phyloP scores from a whole-genome alignment of 2,888 invertebrate genomes.

The Lycia hirtaria region DNA sequence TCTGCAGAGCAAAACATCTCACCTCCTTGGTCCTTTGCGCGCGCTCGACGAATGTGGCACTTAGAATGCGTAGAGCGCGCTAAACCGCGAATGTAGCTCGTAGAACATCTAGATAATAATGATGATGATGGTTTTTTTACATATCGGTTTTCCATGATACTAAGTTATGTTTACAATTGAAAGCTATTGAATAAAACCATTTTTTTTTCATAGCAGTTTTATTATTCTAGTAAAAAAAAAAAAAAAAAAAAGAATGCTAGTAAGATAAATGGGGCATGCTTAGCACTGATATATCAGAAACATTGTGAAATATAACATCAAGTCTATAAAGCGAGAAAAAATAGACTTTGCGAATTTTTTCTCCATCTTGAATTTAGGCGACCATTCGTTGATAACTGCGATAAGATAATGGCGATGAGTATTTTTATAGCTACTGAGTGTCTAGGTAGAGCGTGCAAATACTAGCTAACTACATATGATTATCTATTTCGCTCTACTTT shows the following conservation, averaged over 20 bases:
- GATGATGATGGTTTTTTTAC: no score
- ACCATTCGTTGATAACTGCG: conserved; percentile 33
- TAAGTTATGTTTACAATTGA: no score
- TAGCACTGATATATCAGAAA: no score
- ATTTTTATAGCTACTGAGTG: conserved; percentile 37
- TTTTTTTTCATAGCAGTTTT: no score
- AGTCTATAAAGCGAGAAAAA: background rate
- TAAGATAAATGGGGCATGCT: no score
- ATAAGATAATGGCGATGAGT: conserved; percentile 40
- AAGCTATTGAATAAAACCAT: no score
- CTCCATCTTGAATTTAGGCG: conserved; percentile 36
- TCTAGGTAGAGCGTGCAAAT: conserved; percentile 34
- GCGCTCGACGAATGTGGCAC: conserved; percentile 48
- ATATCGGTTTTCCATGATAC: no score
- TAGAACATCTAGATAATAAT: background rate
- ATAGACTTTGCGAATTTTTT: conserved; percentile 21
- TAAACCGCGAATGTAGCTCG: conserved; percentile 1
- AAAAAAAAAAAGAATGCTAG: no score
- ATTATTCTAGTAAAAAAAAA: no score
- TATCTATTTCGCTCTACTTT: conserved; percentile 40
- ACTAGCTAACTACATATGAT: conserved; percentile 18
- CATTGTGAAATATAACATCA: background rate
- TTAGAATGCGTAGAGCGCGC: background rate
- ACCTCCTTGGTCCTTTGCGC: conserved; percentile 27
- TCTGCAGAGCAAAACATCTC: conserved; percentile 33